A percentile compares a stretch with the other conserved stretches of the same genome.
These are phyloP conservation scores for Parotia lawesii DNA, from an alignment of 2,113 vertebrate species.

Conservation along the genomic window DNA sequence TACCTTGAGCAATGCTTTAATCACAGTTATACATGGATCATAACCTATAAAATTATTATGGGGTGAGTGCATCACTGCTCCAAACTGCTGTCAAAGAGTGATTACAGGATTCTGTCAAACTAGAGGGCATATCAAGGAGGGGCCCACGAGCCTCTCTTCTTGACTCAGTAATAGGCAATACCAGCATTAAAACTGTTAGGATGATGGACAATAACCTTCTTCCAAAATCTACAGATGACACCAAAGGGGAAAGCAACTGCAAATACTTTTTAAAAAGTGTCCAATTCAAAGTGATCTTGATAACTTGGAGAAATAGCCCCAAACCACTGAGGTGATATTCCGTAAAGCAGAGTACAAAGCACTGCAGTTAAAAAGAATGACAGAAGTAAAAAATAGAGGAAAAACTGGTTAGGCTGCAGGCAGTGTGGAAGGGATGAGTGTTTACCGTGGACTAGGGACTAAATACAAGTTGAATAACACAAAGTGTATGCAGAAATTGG, in stretches of 20 bases:
- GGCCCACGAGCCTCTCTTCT: background rate
- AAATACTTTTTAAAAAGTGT: background rate
- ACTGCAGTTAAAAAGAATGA: background rate
- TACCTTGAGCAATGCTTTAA: background rate
- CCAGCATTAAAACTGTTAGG: background rate
- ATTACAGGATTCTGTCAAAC: background rate
- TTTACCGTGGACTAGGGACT: background rate
- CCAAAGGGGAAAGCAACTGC: background rate
- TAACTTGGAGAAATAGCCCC: background rate
- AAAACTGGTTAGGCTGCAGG: background rate
- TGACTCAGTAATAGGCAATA: background rate
- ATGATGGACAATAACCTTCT: background rate
- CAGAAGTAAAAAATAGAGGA: background rate
- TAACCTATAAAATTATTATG: slow-evolving; percentile 16
- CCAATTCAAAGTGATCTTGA: background rate
- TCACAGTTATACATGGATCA: background rate
- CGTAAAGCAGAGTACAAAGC: background rate
- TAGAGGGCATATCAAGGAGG: slow-evolving; percentile 4
- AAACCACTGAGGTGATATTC: background rate
- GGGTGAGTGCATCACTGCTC: slow-evolving; percentile 6
- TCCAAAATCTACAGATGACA: background rate
- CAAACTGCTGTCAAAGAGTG: background rate
- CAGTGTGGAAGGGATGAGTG: background rate
- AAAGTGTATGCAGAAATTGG: background rate
- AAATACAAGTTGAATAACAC: background rate